These are phyloP conservation scores for Aphaenogaster ashmeadi DNA, from an alignment of 1,140 invertebrate genomes.

Conservation along the genomic window DNA sequence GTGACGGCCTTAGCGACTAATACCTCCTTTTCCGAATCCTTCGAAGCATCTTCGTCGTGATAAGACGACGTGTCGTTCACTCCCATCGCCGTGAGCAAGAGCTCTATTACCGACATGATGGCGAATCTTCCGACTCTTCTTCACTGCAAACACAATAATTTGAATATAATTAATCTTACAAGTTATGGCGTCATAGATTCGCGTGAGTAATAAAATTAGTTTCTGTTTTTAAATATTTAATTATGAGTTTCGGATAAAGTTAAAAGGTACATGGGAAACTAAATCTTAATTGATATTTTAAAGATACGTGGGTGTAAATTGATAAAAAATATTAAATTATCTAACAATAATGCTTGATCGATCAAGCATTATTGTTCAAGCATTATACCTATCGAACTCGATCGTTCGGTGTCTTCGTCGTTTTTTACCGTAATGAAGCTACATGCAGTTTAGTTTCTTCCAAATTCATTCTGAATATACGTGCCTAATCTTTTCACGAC, in stretches of 20 bases:
- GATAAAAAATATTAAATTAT: neutral
- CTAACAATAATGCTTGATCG: neutral
- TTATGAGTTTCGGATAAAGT: neutral
- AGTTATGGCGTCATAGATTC: neutral
- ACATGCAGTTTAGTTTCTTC: neutral
- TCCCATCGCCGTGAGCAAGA: neutral
- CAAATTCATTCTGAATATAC: neutral
- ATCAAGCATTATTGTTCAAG: neutral
- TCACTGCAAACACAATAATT: conserved; percentile 29
- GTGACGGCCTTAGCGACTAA: conserved; percentile 90
- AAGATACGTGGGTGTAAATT: neutral
- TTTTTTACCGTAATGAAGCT: neutral
- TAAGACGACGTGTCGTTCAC: conserved; percentile 53
- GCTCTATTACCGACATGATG: conserved; percentile 47
- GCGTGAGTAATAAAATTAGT: neutral
- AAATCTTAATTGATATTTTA: neutral
- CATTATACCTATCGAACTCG: too few relatives aligned
- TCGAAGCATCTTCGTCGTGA: conserved; percentile 71
- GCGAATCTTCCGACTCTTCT: neutral
- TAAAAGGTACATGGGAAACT: neutral
- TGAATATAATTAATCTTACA: neutral
- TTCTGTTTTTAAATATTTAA: neutral
- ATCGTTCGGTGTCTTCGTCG: neutral
- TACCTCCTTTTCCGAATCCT: conserved; percentile 81
- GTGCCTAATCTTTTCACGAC: conserved; percentile 34